Base-by-base conservation (phyloP, 92 coral and sea anemone species). In the Palythoa grandis region DNA sequence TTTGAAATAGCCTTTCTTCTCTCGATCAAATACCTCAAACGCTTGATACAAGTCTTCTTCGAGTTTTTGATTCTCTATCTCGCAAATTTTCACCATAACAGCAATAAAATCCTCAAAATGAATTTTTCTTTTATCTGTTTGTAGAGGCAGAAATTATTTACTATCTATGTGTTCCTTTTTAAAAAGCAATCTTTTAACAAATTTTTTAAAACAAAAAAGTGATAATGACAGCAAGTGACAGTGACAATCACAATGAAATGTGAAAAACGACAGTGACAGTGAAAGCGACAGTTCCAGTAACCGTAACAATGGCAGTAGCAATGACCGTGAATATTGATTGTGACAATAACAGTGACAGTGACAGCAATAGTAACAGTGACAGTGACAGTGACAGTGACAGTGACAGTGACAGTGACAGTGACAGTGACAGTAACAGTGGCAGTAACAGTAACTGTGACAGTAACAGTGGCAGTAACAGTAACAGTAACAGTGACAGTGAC, bases 21-120 rank as follows among this genome's bases (percentile, higher is more conserved):
- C 98, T 67, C 92, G 82, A 70, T 94, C 98, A 48, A 94, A 94
- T 53, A 92, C 89, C 66, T 90, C 90, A 37, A 92, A 94, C 6
- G 98, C 98, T 8, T 92, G 86, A 5, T 72, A n/a, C 68, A 92
- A 67, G 38, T 94, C 98, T 5, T 87, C 80, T 23, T 90, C 91
- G 22, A 82, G 77, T 40, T 69, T 88, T 20, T 88, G 90, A 17
- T 85, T 48, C 25, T 84, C 16, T 23, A 87, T 74, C 84, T 79
- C 84, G 38, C 74, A 65, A 52, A 79, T 65, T 65, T 24, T 79
- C n/a, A 43, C 58, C 72, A 79, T 63, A 79, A 79, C 84, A 16
- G 58, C 24, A 63, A 65, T 23, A 35, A 79, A 79, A 39, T 79
- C 74, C 9, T 79, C 73, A 47, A 79, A 79, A 20, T n/a, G 19